Percentiles rank a stretch among this genome's conserved stretches.
Evolutionary conservation across 2,113 vertebrate species (phyloP).

Genomic region (Spilogale gracilis): DNA sequence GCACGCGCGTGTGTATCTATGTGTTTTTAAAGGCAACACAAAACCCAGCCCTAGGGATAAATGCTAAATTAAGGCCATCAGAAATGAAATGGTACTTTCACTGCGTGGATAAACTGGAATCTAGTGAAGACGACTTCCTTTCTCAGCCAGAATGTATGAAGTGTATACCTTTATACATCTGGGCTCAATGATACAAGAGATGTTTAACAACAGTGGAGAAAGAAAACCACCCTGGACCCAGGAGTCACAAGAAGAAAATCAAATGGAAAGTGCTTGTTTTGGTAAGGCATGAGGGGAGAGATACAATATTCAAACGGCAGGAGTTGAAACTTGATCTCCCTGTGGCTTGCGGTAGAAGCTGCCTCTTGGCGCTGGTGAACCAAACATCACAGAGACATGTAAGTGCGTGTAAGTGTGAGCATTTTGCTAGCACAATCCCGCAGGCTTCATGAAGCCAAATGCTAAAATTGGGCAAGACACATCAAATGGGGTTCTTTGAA

Average conservation of each 20-base stretch:
- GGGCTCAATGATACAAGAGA: constrained; percentile 51
- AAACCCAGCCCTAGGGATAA: constrained; percentile 56
- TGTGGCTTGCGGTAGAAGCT: constrained; percentile 83
- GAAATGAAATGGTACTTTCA: constrained; percentile 59
- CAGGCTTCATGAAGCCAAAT: constrained; percentile 65
- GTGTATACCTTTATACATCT: neutral
- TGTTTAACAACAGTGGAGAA: constrained; percentile 60
- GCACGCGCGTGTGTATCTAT: neutral
- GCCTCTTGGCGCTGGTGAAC: constrained; percentile 80
- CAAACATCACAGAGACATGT: constrained; percentile 79
- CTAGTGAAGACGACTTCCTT: constrained; percentile 30
- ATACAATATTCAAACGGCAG: constrained; percentile 65
- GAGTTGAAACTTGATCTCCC: constrained; percentile 82
- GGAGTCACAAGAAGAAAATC: constrained; percentile 71
- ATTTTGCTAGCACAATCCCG: constrained; percentile 46
- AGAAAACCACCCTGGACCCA: constrained; percentile 66
- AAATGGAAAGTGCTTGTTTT: constrained; percentile 79
- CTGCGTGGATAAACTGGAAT: constrained; percentile 13
- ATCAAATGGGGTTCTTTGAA: constrained; percentile 35
- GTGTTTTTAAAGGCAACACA: neutral
- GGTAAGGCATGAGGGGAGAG: constrained; percentile 72
- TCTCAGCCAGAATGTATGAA: neutral
- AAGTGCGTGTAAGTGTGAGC: constrained; percentile 82
- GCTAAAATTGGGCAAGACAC: constrained; percentile 6
- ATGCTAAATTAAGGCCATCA: constrained; percentile 71